Conservation (phyloP, 2,113 vertebrate species). For the Microcebus jonahi region DNA sequence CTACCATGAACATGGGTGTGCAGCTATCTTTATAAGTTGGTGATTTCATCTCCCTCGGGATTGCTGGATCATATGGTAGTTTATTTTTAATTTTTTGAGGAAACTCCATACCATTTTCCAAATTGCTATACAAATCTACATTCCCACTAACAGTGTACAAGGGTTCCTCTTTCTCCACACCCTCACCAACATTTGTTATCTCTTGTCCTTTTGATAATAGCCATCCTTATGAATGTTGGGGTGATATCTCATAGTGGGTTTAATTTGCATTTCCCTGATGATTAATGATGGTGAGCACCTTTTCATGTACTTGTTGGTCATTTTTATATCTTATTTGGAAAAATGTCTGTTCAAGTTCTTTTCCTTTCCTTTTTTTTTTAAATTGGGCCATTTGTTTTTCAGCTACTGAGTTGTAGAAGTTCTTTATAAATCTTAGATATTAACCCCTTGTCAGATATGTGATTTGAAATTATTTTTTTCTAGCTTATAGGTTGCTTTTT, state of each 20-base stretch:
- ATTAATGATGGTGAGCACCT: neutral
- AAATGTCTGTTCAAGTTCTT: neutral
- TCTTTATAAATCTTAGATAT: neutral
- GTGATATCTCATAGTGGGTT: neutral
- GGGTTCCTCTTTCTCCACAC: neutral
- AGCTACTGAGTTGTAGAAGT: neutral
- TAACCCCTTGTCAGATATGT: neutral
- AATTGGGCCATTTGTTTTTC: neutral
- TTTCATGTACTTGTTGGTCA: neutral
- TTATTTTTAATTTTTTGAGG: neutral
- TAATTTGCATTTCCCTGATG: neutral
- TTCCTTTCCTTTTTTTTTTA: neutral
- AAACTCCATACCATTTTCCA: neutral
- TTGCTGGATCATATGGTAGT: neutral
- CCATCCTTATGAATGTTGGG: neutral
- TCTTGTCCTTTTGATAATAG: neutral
- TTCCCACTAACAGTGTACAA: neutral
- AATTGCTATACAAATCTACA: neutral
- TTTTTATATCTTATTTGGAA: neutral
- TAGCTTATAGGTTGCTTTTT: neutral
- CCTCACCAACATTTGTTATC: neutral
- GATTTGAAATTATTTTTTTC: neutral
- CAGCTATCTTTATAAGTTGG: neutral
- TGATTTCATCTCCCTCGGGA: neutral
- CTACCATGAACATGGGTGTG: neutral